Base-by-base conservation (phyloP, 2,888 invertebrate species). In the Diachrysia chrysitis region DNA sequence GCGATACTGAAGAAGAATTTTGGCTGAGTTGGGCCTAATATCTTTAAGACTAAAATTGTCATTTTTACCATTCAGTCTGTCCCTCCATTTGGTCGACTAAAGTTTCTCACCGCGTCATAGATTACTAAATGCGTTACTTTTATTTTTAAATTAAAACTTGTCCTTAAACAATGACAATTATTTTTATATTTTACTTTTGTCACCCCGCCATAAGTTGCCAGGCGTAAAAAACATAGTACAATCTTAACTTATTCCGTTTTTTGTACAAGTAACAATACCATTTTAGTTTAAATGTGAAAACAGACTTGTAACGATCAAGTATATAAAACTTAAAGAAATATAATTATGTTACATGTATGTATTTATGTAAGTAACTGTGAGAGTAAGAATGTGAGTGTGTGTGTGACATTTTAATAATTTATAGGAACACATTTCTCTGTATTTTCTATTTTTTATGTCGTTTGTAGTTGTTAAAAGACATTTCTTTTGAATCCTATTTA, bases 211-310 rank as follows among this genome's bases (percentile, higher is more conserved):
- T 51, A 51, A 12, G 48, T 51, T 51, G 21, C 37, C 37, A 51
- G 55, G 65, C 67, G 70, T 73, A 77, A 69, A 67, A 71, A 69
- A 68, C 59, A 82, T 80, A 81, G 81, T 81, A 82, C 81, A 81
- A 82, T 83, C 32, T 70, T 73, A 75, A 76, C 70, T 73, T 78
- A 78, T 73, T 72, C 72, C 66, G 35, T 57, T 63, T 37, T 63
- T 69, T 65, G 69, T 81, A 80, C 75, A 80, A 82, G 70, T 70
- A 72, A 65, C 59, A 32, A 62, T 61, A 76, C 66, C 58, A 58
- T 21, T 66, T 58, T 75, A 77, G 69, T 75, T 71, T 62, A 73
- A 67, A 70, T 67, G 55, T 64, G 46, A 56, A 62, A 67, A 25
- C 58, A 61, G 67, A 72, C 63, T 67, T 71, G 66, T 77, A 79